Percentiles rank a stretch among this genome's conserved stretches.
phyloP scores from a whole-genome alignment of 2,797 vertebrate genomes.

The Tenualosa ilisha region DNA sequence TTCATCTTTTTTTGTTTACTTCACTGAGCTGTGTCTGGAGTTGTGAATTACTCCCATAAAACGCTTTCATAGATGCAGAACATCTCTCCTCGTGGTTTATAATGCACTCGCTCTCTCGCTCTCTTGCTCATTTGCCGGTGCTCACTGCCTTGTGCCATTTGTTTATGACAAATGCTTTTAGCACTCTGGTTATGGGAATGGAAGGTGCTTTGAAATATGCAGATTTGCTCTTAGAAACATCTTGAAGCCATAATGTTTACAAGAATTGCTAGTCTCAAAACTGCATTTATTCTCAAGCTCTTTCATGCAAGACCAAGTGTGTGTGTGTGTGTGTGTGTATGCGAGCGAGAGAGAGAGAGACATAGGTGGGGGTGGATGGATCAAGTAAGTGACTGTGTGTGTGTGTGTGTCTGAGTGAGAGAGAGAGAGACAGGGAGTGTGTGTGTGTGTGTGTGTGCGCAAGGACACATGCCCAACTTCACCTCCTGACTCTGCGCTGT shows the following conservation, averaged over 20 bases:
- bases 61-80: background rate
- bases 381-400: background rate
- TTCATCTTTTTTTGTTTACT: too few relatives aligned
- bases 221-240: conserved; percentile 9
- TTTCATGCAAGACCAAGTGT: background rate
- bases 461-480: background rate
- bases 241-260: background rate
- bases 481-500: background rate
- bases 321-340: too few relatives aligned
- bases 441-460: background rate
- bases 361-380: too few relatives aligned
- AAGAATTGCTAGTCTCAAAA: background rate
- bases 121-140: background rate
- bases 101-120: background rate
- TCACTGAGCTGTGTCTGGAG: too few relatives aligned
- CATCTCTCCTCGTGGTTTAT: background rate
- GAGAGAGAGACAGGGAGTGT: too few relatives aligned
- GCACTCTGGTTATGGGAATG: background rate
- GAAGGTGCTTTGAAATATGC: background rate
- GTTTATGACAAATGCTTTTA: conserved; percentile 3
- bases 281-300: background rate
- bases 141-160: background rate
- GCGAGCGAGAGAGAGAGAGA: too few relatives aligned
- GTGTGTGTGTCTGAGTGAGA: too few relatives aligned
- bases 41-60: too few relatives aligned